A percentile compares a stretch with the other conserved stretches of the same genome.
Evolutionary conservation across 2,113 vertebrate species (phyloP).

Genomic region (Phyllostomus hastatus): DNA sequence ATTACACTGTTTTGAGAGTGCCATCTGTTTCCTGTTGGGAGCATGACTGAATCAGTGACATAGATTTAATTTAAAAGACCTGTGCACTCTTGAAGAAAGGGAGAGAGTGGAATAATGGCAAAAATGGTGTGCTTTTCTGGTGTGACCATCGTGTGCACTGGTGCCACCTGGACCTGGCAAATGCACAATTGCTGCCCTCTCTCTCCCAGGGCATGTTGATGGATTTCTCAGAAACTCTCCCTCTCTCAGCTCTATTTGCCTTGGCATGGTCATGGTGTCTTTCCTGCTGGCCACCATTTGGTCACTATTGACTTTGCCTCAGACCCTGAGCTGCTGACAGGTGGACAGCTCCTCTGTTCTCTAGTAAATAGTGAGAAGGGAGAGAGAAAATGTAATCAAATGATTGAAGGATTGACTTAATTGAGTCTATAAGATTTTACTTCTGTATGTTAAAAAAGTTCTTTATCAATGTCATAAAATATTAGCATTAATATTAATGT

Average conservation of each 20-base stretch:
- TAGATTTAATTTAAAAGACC: neutral
- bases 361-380: neutral
- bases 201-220: neutral
- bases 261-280: too few species aligned
- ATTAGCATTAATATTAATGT: neutral
- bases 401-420: neutral
- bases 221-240: neutral
- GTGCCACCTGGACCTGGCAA: neutral
- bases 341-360: neutral
- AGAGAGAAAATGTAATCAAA: neutral
- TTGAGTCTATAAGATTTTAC: neutral
- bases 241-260: neutral
- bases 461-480: neutral
- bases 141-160: neutral
- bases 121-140: neutral
- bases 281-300: neutral
- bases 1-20: constrained; percentile 19
- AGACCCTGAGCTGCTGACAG: neutral
- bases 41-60: neutral
- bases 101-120: neutral
- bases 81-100: neutral
- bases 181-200: neutral
- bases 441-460: neutral
- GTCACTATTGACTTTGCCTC: neutral
- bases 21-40: constrained; percentile 55